Base-by-base conservation (phyloP, 1,140 invertebrate species). In the Leptopilina boulardi region DNA sequence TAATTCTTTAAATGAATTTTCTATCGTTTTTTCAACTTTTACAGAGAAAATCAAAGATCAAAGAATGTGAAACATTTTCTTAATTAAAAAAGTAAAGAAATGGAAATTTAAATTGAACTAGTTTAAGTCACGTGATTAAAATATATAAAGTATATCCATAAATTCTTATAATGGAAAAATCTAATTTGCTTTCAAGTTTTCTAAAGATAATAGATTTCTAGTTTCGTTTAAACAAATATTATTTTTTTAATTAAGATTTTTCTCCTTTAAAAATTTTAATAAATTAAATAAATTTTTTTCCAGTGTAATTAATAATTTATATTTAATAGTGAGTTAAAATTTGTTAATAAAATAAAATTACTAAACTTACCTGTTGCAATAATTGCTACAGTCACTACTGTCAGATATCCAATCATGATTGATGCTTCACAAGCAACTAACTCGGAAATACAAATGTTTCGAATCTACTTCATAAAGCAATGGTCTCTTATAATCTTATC, bases 391-490 rank as follows among this genome's bases (percentile, higher is more conserved):
- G 26, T 23, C 30, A 30, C 23, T 66, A 66, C 8, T 15, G 59
- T 66, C 59, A 66, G 4, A 15, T 30, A 66, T 30, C 59, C 59
- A 66, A 66, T 66, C 59, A 66, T 66, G 11, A 30, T 66, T 30
- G 23, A 66, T 11, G 26, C 23, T 66, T 66, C 13, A 30, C 23
- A 23, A 66, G 26, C 3, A 66, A 66, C 11, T 66, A 66, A 66
- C 26, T 34, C 26, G 13, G 13, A 66, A n/a, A 30, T 66, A 4
- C 11, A 23, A 30, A 11, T n/a, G 23, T 23, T 30, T 66, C 23
- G 23, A 30, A 15, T 15, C 3, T 34, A 66, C 0, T 66, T 66
- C 30, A 66, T 26, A 26, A 59, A 59, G 19, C 56, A 59, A 26
- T 66, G 26, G 21, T 30, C 59, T 15, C 59, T 66, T 66, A n/a